phyloP scores from a whole-genome alignment of 2,113 vertebrate species.

The Melanerpes formicivorus region DNA sequence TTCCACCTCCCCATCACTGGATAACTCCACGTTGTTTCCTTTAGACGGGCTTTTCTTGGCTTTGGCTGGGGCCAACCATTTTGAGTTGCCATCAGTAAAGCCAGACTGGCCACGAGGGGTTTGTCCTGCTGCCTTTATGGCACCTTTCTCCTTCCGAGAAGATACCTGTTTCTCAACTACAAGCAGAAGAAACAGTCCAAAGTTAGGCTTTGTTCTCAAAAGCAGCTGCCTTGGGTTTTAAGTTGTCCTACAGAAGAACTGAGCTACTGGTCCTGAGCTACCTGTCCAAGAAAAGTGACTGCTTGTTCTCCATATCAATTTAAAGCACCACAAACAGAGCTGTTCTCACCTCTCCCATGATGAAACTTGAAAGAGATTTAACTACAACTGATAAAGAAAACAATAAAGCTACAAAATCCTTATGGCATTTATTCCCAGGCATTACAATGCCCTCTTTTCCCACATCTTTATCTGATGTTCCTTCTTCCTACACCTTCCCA shows the following conservation, averaged over 20 bases:
- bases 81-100: slow-evolving; percentile 82
- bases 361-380: accelerated
- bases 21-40: slow-evolving; percentile 77
- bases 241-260: neutral
- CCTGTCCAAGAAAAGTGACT: neutral
- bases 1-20: slow-evolving; percentile 61
- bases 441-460: accelerated
- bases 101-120: neutral
- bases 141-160: neutral
- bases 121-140: neutral
- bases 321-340: neutral
- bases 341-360: neutral
- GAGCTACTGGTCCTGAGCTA: neutral
- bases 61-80: slow-evolving; percentile 80
- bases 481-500: neutral
- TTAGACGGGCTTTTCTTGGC: slow-evolving; percentile 69
- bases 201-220: neutral
- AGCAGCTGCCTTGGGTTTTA: neutral
- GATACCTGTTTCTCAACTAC: neutral
- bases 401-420: neutral
- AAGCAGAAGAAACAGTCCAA: accelerated
- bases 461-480: accelerated
- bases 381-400: neutral
- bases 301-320: neutral
- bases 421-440: accelerated